Percentiles rank a stretch among this genome's conserved stretches.
These are phyloP conservation scores for Drosophila trapezifrons DNA, from an alignment of 1,140 invertebrate genomes.

Conservation along the genomic window DNA sequence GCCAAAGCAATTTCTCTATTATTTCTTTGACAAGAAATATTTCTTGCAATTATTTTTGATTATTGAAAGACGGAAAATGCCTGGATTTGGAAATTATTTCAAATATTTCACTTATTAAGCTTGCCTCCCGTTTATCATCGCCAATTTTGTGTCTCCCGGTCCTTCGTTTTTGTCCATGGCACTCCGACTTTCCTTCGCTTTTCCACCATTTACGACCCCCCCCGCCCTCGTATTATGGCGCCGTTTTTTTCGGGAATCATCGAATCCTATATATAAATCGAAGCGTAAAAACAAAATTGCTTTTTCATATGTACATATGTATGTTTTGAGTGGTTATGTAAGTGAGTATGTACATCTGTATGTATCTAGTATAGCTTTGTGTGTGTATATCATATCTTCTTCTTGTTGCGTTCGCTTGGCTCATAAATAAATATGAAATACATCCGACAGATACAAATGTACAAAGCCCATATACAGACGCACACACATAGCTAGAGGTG, in stretches of 20 bases:
- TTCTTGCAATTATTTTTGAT: neutral
- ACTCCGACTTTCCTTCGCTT: constrained; percentile 5
- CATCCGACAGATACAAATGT: constrained; percentile 31
- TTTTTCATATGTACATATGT: constrained; percentile 51
- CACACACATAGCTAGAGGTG: constrained; percentile 9
- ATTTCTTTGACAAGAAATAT: too few species aligned
- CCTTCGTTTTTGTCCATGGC: neutral
- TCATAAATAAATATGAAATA: constrained; percentile 58
- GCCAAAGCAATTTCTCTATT: too few species aligned
- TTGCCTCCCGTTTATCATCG: neutral
- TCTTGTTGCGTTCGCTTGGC: constrained; percentile 39
- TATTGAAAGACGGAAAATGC: neutral
- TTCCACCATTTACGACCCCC: constrained; percentile 3
- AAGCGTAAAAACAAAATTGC: constrained; percentile 64
- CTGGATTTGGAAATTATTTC: neutral
- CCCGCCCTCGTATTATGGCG: neutral
- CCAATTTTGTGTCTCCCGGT: too few species aligned
- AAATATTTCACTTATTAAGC: neutral
- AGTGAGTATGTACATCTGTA: constrained; percentile 4
- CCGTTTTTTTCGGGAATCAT: constrained; percentile 17
- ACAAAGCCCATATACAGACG: constrained; percentile 13
- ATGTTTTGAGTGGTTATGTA: constrained; percentile 11
- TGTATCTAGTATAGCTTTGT: constrained; percentile 3
- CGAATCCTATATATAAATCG: constrained; percentile 44
- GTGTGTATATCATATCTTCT: constrained; percentile 31